Evolutionary conservation across 2,113 vertebrate genomes (phyloP), one percentile per base, ranked within the genome.

Genomic region (Girardinichthys multiradiatus): DNA sequence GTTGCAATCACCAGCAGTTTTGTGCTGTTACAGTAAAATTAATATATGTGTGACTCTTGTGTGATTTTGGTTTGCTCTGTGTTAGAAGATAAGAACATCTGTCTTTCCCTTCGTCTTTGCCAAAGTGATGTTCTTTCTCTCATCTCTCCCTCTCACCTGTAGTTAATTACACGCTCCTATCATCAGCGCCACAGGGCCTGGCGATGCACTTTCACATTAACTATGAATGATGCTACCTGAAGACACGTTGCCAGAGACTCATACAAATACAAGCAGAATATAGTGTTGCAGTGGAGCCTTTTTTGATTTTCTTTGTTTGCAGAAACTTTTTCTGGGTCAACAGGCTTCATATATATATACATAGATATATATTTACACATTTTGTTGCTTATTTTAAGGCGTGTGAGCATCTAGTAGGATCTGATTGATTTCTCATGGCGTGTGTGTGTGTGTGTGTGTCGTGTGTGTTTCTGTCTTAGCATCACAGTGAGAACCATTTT

Each of bases 211-310:
- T 42, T 65, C 75, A 72, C 74, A 87, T 86, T 60, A 84, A 90
- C 87, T 77, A 88, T 89, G 67, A 82, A 89, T 81, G 64, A 79
- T 67, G 59, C 76, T n/a, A 77, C 73, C 73, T 64, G 57, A 26
- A 76, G 48, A 54, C 66, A 45, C 10, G 39, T 68, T 57, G n/a
- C n/a, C 19, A 12, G 72, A 68, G 21, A 12, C 42, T 64, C 70
- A 59, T 69, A 54, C 37, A 63, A 51, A 78, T 27, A 27, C 30
- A 26, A 37, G 68, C 35, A 27, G 5, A 3, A 26, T 35, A 0
- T 15, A 61, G 76, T 35, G 37, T 68, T 70, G 28, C 77, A 37
- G n/a, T 27, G 24, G 17, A 54, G 21, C 7, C 48, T 54, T 45
- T 21, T n/a, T 10, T n/a, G 21, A 7, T 54, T 19, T 45, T 14